Conservation (phyloP, 2,113 vertebrate genomes). For the Elephas maximus region DNA sequence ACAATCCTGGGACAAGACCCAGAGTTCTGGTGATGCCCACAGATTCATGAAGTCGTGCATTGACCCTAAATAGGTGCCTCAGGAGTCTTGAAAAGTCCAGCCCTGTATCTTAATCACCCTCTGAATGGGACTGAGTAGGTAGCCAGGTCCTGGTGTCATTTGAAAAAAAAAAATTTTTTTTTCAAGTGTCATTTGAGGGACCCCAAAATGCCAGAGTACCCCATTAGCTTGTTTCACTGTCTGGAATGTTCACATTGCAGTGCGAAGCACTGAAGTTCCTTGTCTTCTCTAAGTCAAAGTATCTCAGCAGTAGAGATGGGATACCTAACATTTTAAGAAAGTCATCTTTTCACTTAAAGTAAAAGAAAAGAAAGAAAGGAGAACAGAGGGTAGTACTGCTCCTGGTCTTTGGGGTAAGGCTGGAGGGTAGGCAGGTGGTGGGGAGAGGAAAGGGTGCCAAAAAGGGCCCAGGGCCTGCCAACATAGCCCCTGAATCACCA, state of each 20-base stretch:
- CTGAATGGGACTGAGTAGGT: neutral
- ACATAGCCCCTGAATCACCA: neutral
- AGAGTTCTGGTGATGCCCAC: neutral
- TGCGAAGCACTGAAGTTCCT: neutral
- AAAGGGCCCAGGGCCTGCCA: neutral
- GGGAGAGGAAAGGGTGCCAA: neutral
- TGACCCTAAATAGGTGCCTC: constrained; percentile 36
- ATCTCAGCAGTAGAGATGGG: neutral
- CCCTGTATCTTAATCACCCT: constrained; percentile 30
- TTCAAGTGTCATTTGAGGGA: neutral
- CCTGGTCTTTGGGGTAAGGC: neutral
- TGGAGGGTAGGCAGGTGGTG: neutral
- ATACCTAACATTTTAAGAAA: neutral
- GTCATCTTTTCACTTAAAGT: constrained; percentile 14
- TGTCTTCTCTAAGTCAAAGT: constrained; percentile 47
- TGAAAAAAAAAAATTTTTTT: too few species aligned
- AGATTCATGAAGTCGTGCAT: neutral
- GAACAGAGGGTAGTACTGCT: neutral
- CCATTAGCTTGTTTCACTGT: constrained; percentile 16
- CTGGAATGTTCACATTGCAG: neutral
- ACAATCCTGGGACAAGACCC: constrained; percentile 52
- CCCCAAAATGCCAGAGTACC: neutral
- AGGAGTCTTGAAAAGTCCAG: constrained; percentile 36
- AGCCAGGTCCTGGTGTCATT: neutral
- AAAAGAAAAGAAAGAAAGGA: neutral